Base-by-base conservation (phyloP, 2,797 vertebrate species). In the Iguana delicatissima region DNA sequence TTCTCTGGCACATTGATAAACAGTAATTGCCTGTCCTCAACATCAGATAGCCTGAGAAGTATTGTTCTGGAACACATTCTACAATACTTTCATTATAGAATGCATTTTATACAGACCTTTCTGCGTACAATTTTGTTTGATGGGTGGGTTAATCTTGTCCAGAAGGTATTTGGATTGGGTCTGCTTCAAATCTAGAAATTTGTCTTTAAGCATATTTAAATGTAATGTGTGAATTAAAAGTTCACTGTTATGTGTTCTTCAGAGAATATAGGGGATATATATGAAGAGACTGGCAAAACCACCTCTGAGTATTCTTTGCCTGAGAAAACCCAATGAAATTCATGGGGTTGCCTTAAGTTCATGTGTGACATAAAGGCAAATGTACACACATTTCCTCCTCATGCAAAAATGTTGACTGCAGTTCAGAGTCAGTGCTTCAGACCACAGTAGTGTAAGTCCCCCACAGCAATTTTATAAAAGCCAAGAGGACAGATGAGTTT, bases 21-120 rank as follows among this genome's bases (percentile, higher is more conserved):
- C 8, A 67, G 24, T 69, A 69, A 12, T 29, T 69, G 26, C 29
- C 64, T 4, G 57, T 59, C 16, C 57, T 18, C 57, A 18, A 59
- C 57, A 59, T 59, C 57, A 59, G 16, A 59, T 20, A 59, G 57
- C 57, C 57, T 16, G 16, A 55, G 57, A 59, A 20, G 57, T 14
- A 18, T 3, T 20, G 16, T 59, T 59, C 20, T 59, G 10, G 64
- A 69, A 32, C 20, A 24, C 3, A 3, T 79, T 79, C 26, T 80
- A 0, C 84, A 42, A 89, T 26, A 84, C 20, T 9, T 29, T 74
- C 35, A 85, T 22, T 86, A 79, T n/a, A 5, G 14, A 86, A 3
- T 88, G 46, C 12, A 9, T 88, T 92, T 94, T 88, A 80, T 80
- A 6, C 62, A 89, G 9, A 8, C 86, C 2, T 87, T 93, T 77